Evolutionary conservation across 2,888 invertebrate genomes (phyloP), one percentile per base, ranked within the genome.

Genomic region (Sclerodermus sp.): DNA sequence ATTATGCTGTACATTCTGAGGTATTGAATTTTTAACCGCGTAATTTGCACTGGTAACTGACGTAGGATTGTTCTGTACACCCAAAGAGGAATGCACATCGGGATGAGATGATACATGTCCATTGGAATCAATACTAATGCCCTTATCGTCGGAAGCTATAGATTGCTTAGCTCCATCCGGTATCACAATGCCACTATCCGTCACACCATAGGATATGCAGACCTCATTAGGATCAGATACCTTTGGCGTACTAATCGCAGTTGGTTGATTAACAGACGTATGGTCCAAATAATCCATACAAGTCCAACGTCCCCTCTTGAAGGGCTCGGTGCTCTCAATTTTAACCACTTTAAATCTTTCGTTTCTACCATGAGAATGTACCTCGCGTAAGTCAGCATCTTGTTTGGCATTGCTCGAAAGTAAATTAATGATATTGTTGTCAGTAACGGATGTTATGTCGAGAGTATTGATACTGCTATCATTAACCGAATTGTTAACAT

Each of bases 231-330:
- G 77, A 58, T 76, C 75, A 0, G 75, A 66, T 12, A 74, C 70
- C 49, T 76, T 78, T 0, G 71, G 63, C 1, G 73, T 68, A 50
- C 62, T 60, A 38, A 75, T 76, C 1, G 71, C 74, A 12, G 66
- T 73, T 8, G 74, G 57, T 31, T 77, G 66, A 76, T 79, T 62
- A 2, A 74, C 74, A n/a, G 76, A 81, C 66, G 89, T 88, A 70
- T 93, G 91, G 81, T 95, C 94, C 68, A 93, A 82, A 79, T 92
- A 96, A 79, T 96, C 96, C 88, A 93, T 91, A 79, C 95, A 96
- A 79, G 89, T 88, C 96, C 96, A 96, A 64, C 95, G 84, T 18
- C 96, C 96, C 50, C 95, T 85, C 65, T 90, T 88, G 74, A 93
- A 94, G 14, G 95, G 94, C 79, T 93, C 93, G n/a, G 92, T 92